phyloP scores from a whole-genome alignment of 1,140 invertebrate genomes.

The Parapsyche elsis region DNA sequence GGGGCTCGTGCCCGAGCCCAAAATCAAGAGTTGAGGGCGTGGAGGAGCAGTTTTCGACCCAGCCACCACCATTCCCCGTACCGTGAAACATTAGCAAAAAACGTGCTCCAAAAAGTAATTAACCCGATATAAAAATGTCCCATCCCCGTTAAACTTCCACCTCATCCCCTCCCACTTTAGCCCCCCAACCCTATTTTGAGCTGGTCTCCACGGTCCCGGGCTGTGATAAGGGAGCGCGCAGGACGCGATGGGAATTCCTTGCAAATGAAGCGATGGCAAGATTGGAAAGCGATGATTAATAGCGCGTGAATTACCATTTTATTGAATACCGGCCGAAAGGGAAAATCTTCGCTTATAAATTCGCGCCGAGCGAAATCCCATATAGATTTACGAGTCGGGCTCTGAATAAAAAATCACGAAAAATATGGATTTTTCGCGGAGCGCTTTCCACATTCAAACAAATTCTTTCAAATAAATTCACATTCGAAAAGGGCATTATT shows the following conservation, averaged over 20 bases:
- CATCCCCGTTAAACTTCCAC: background rate
- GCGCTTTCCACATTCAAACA: slow-evolving; percentile 16
- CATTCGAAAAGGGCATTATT: background rate
- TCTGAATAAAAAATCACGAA: slow-evolving; percentile 35
- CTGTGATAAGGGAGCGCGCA: slow-evolving; percentile 27
- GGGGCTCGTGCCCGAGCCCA: slow-evolving; percentile 30
- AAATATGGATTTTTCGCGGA: background rate
- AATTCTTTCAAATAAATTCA: slow-evolving; percentile 4
- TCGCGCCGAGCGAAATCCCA: slow-evolving; percentile 34
- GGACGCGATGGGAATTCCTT: slow-evolving; percentile 54
- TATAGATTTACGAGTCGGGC: slow-evolving; percentile 35
- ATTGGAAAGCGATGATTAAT: slow-evolving; percentile 57
- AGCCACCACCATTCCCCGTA: slow-evolving; percentile 19
- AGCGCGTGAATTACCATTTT: slow-evolving; percentile 55
- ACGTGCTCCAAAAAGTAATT: slow-evolving; percentile 56
- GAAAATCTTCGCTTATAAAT: slow-evolving; percentile 54
- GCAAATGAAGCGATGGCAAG: slow-evolving; percentile 56
- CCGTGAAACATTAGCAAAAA: slow-evolving; percentile 53
- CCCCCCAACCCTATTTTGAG: background rate
- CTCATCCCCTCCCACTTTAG: background rate
- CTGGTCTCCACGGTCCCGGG: background rate
- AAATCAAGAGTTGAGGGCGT: slow-evolving; percentile 49
- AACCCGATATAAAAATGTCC: slow-evolving; percentile 55
- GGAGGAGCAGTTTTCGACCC: slow-evolving; percentile 38
- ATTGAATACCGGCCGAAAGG: slow-evolving; percentile 53